These are phyloP conservation scores for Potorous gilbertii DNA, from an alignment of 2,797 vertebrate genomes.

Conservation along the genomic window DNA sequence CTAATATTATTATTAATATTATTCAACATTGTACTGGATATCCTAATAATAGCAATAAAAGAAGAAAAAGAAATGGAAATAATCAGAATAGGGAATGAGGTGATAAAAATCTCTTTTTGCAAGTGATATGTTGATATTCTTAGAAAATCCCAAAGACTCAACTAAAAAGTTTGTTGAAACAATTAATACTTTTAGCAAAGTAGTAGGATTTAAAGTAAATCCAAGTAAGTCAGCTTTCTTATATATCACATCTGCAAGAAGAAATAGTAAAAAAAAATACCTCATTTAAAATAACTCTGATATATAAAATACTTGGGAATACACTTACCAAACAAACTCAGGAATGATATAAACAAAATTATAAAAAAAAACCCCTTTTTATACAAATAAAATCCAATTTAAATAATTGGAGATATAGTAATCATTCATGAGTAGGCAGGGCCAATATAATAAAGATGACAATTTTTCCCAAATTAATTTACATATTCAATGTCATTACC, in stretches of 20 bases:
- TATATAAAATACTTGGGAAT: neutral
- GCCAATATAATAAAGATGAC: no score
- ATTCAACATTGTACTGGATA: neutral
- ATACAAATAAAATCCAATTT: no score
- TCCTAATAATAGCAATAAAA: neutral
- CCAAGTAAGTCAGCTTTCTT: neutral
- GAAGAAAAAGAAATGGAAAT: neutral
- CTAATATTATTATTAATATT: neutral
- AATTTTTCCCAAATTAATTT: no score
- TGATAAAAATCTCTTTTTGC: neutral
- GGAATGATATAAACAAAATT: no score
- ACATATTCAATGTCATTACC: no score
- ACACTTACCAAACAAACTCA: neutral
- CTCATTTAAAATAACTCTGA: neutral
- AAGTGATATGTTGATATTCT: neutral
- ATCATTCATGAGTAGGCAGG: no score
- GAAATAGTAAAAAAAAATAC: neutral
- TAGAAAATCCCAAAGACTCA: no score
- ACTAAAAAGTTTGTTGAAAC: neutral
- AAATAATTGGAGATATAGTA: no score
- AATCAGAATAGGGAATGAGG: neutral
- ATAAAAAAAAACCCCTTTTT: no score
- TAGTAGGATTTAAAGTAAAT: neutral
- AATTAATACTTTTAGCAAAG: neutral
- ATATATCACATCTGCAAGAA: neutral